Evolutionary conservation across 2,797 vertebrate species (phyloP).

Genomic region (Sebastes nivosus): DNA sequence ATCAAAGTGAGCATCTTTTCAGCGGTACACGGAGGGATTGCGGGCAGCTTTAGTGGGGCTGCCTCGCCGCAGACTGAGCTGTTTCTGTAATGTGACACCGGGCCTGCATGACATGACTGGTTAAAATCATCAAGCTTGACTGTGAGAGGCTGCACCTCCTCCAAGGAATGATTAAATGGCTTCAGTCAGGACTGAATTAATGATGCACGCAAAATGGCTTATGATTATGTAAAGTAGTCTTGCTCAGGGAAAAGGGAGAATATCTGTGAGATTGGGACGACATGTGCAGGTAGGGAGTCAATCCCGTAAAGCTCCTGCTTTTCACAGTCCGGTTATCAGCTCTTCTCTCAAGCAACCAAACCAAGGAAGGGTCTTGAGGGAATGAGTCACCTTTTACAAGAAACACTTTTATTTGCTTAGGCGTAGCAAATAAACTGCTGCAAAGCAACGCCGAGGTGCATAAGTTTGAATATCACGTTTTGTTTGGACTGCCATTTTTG

Average conservation of each 20-base stretch:
- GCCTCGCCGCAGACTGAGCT: conserved; percentile 30
- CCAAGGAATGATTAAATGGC: conserved; percentile 69
- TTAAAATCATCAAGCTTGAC: conserved; percentile 58
- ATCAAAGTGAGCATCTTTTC: conserved; percentile 44
- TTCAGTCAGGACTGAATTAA: conserved; percentile 76
- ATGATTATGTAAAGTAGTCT: conserved; percentile 77
- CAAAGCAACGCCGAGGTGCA: conserved; percentile 24
- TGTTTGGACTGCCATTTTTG: conserved; percentile 39
- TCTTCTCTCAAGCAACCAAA: conserved; percentile 23
- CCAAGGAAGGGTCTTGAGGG: conserved; percentile 6
- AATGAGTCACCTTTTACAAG: background rate
- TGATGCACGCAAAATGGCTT: conserved; percentile 68
- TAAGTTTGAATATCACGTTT: conserved; percentile 34
- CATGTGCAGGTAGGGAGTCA: conserved; percentile 51
- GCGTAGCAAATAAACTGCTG: conserved; percentile 37
- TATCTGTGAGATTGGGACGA: conserved; percentile 50
- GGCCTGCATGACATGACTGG: conserved; percentile 51
- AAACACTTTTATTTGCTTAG: conserved; percentile 30
- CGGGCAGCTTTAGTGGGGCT: conserved; percentile 12
- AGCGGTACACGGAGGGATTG: conserved; percentile 1
- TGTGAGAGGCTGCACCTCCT: conserved; percentile 50
- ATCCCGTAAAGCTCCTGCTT: conserved; percentile 37
- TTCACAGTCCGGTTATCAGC: conserved; percentile 48
- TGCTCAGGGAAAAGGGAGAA: conserved; percentile 39
- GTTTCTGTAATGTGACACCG: conserved; percentile 41